A percentile compares a stretch with the other conserved stretches of the same genome.
These are phyloP conservation scores for Stigmatopora argus DNA, from an alignment of 2,113 vertebrate genomes.

Conservation along the genomic window DNA sequence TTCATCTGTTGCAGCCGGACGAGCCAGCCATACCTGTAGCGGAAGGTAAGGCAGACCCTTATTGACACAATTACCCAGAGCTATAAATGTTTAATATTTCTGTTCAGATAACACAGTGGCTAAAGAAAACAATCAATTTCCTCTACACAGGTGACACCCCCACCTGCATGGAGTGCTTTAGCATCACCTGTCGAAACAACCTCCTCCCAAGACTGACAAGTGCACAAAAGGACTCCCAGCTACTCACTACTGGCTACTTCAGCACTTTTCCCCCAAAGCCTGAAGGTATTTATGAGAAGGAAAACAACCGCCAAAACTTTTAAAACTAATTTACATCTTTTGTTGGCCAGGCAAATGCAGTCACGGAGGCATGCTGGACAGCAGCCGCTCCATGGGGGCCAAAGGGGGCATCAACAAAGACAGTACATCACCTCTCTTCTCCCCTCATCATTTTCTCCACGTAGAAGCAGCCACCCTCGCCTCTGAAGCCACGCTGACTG, in stretches of 20 bases:
- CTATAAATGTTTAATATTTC: too few relatives aligned
- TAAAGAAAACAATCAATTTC: background rate
- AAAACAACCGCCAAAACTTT: background rate
- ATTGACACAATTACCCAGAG: background rate
- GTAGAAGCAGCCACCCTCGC: constrained; percentile 72
- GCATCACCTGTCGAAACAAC: constrained; percentile 64
- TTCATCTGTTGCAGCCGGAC: constrained; percentile 72
- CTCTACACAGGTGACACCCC: constrained; percentile 52
- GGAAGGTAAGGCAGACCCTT: constrained; percentile 55
- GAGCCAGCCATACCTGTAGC: constrained; percentile 69
- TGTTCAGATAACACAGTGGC: too few relatives aligned
- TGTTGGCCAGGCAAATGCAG: constrained; percentile 78
- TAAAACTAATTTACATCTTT: background rate
- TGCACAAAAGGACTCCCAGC: constrained; percentile 13
- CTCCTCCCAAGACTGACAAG: constrained; percentile 50
- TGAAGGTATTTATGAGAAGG: constrained; percentile 37
- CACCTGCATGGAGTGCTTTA: constrained; percentile 68
- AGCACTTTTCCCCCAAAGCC: constrained; percentile 70
- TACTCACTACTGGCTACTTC: constrained; percentile 82
- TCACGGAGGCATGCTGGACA: constrained; percentile 80
- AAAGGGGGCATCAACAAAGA: constrained; percentile 85
- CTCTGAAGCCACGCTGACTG: constrained; percentile 69
- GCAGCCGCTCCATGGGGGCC: constrained; percentile 65
- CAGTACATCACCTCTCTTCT: constrained; percentile 76
- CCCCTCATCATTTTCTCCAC: constrained; percentile 79